phyloP scores from a whole-genome alignment of 2,113 vertebrate species.

The Poeciliopsis turrubarensis region DNA sequence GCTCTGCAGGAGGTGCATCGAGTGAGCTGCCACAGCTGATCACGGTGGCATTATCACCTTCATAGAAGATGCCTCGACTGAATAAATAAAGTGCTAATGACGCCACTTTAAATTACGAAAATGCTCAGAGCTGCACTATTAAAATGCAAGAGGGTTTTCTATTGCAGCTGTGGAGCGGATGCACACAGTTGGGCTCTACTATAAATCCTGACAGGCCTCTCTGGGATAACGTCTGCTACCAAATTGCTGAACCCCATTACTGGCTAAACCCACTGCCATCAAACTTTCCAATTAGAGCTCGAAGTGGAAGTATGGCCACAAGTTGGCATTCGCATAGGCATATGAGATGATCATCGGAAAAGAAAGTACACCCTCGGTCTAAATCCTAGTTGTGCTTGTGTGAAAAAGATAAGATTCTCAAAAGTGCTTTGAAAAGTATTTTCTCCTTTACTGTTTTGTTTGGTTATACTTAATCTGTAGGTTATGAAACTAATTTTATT shows the following conservation, averaged over 20 bases:
- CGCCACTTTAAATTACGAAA: conserved; percentile 76
- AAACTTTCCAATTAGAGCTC: conserved; percentile 77
- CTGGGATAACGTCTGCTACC: conserved; percentile 64
- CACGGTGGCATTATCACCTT: conserved; percentile 62
- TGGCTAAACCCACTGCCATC: conserved; percentile 72
- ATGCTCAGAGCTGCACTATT: conserved; percentile 76
- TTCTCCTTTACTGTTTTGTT: too few species aligned
- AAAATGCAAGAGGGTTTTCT: conserved; percentile 68
- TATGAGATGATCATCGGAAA: background rate
- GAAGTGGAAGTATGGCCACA: conserved; percentile 51
- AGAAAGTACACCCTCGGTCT: background rate
- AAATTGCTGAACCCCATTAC: conserved; percentile 77
- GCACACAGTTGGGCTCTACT: conserved; percentile 42
- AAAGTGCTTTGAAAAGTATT: too few species aligned
- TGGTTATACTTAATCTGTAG: too few species aligned
- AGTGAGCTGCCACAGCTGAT: conserved; percentile 72
- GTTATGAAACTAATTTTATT: too few species aligned
- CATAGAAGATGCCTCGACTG: conserved; percentile 53
- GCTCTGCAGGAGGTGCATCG: conserved; percentile 66
- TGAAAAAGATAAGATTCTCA: too few species aligned
- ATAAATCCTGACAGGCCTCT: conserved; percentile 71
- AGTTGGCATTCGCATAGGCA: conserved; percentile 43
- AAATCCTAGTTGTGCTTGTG: too few species aligned
- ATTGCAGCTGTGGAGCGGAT: conserved; percentile 42
- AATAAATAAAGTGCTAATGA: conserved; percentile 80